phyloP scores from a whole-genome alignment of 2,797 vertebrate species.

The Sylvia borin region DNA sequence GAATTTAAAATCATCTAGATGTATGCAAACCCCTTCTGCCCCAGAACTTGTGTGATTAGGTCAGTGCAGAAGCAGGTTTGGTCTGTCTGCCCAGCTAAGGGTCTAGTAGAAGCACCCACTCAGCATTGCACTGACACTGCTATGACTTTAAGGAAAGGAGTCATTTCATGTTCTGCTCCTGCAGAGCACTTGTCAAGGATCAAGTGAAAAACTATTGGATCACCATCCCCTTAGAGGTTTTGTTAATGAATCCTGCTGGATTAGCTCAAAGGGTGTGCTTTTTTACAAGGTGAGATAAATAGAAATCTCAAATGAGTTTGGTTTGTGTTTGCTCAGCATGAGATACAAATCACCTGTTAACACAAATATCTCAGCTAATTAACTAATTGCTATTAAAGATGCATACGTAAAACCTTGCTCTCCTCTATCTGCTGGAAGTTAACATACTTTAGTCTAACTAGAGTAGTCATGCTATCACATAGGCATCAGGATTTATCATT shows the following conservation, averaged over 20 bases:
- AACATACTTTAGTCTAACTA: not conserved
- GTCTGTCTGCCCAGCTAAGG: not conserved
- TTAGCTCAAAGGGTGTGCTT: not conserved
- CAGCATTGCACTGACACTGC: not conserved
- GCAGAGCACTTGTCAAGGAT: not conserved
- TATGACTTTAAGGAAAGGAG: not conserved
- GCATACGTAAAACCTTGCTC: not conserved
- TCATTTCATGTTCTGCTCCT: not conserved
- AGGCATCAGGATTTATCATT: not conserved
- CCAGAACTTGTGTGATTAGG: not conserved
- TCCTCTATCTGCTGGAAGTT: not conserved
- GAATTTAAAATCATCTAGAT: not conserved
- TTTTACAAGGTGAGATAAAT: not conserved
- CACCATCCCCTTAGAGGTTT: not conserved
- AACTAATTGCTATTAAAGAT: not conserved
- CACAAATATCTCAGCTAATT: not conserved
- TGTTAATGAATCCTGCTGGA: not conserved
- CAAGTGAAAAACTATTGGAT: not conserved
- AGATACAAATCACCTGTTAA: constrained; percentile 6
- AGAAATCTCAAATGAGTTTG: not conserved
- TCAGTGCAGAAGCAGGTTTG: not conserved
- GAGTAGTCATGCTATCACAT: not conserved
- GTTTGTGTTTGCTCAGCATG: not conserved
- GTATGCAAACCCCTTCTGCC: not conserved
- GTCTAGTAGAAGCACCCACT: not conserved